These are phyloP conservation scores for Emys orbicularis DNA, from an alignment of 2,797 vertebrate genomes.

Conservation along the genomic window DNA sequence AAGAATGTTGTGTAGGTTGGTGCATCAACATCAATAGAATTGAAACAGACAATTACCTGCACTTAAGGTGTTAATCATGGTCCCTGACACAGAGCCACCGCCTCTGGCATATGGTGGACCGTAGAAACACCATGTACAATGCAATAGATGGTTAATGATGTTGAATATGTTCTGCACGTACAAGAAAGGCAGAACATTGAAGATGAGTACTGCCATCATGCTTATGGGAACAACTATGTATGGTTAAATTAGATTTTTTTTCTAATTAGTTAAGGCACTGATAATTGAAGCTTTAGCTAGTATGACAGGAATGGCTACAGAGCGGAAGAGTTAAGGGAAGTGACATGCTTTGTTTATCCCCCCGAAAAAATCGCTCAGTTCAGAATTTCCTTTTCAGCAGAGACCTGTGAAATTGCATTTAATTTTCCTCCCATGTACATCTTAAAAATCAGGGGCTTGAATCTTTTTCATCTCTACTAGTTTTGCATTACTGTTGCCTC, in stretches of 20 bases:
- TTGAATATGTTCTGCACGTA: neutral
- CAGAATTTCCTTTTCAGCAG: neutral
- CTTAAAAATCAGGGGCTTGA: neutral
- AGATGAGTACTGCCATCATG: neutral
- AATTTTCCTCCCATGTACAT: neutral
- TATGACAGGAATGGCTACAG: neutral
- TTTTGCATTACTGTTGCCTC: neutral
- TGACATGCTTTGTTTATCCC: neutral
- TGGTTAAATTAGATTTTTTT: neutral
- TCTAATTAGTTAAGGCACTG: neutral
- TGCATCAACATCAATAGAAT: rapidly evolving
- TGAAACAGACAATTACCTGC: neutral
- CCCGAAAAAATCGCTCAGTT: no score
- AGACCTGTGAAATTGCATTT: neutral
- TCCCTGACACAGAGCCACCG: neutral
- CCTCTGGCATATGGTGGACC: neutral
- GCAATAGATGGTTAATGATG: neutral
- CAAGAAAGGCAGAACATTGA: neutral
- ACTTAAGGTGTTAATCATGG: neutral
- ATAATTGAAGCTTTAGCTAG: neutral
- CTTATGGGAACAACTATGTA: neutral
- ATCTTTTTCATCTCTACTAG: neutral
- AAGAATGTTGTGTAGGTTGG: neutral
- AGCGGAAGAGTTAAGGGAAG: neutral
- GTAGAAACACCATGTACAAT: neutral